Evolutionary conservation across 2,888 invertebrate genomes (phyloP).

Genomic region (Pseudoips prasinana): DNA sequence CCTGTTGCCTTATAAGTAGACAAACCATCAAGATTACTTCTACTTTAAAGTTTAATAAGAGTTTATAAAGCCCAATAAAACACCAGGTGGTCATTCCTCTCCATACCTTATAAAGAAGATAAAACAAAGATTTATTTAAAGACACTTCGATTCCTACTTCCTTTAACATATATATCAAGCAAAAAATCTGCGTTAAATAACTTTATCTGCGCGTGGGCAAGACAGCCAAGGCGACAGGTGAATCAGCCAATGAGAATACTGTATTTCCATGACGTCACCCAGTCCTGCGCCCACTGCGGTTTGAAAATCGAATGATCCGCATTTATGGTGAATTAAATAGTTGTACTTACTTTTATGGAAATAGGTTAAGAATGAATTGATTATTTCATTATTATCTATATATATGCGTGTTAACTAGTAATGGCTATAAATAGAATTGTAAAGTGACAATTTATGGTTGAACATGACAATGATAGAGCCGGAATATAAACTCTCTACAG

Average conservation of each 20-base stretch:
- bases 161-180: constrained; percentile 4
- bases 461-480: no score
- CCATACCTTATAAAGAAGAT: neutral
- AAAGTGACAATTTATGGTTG: neutral
- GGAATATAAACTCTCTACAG: no score
- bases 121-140: neutral
- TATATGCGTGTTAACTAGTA: constrained; percentile 2
- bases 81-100: no score
- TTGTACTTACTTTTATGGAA: constrained; percentile 19
- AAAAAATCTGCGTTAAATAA: constrained; percentile 28
- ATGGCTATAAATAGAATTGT: neutral
- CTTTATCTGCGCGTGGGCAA: constrained; percentile 35
- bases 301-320: constrained; percentile 25
- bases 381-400: neutral
- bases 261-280: constrained; percentile 29
- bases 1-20: no score
- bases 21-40: no score
- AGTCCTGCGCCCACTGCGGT: constrained; percentile 28
- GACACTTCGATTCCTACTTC: neutral
- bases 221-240: constrained; percentile 32
- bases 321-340: constrained; percentile 31
- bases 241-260: constrained; percentile 22
- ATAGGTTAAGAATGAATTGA: constrained; percentile 14
- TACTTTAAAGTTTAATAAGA: no score
- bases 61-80: no score